phyloP scores from a whole-genome alignment of 2,113 vertebrate genomes.

The Grammomys dolichurus region DNA sequence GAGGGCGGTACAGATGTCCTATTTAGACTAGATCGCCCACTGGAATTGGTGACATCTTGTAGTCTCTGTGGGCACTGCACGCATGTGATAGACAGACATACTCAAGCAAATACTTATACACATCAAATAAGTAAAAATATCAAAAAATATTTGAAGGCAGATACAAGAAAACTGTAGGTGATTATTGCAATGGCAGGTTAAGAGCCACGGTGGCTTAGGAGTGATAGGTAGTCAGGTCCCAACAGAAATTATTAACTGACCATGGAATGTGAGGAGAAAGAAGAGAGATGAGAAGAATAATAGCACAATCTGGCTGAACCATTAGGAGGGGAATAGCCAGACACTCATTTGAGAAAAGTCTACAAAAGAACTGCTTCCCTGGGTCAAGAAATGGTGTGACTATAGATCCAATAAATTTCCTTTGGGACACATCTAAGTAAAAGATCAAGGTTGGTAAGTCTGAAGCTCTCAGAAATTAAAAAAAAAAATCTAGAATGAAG shows the following conservation, averaged over 20 bases:
- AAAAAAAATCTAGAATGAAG: neutral
- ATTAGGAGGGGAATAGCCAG: neutral
- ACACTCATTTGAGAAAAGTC: neutral
- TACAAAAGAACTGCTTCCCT: neutral
- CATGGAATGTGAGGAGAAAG: neutral
- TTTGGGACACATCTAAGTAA: neutral
- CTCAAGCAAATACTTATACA: neutral
- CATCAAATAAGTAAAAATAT: neutral
- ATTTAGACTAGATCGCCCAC: neutral
- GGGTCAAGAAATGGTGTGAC: neutral
- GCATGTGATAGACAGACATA: neutral
- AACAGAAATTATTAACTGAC: neutral
- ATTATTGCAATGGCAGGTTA: neutral
- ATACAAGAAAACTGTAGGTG: neutral
- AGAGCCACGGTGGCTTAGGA: neutral
- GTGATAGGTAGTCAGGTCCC: neutral
- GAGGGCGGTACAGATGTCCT: no score
- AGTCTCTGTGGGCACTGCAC: neutral
- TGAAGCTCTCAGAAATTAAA: neutral
- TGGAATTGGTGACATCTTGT: neutral
- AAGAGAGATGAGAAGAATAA: neutral
- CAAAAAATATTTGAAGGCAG: neutral
- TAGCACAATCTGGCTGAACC: neutral
- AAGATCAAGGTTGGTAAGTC: neutral
- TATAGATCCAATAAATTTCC: neutral